Base-by-base conservation (phyloP, 2,888 invertebrate species). In the Eulithis testata region DNA sequence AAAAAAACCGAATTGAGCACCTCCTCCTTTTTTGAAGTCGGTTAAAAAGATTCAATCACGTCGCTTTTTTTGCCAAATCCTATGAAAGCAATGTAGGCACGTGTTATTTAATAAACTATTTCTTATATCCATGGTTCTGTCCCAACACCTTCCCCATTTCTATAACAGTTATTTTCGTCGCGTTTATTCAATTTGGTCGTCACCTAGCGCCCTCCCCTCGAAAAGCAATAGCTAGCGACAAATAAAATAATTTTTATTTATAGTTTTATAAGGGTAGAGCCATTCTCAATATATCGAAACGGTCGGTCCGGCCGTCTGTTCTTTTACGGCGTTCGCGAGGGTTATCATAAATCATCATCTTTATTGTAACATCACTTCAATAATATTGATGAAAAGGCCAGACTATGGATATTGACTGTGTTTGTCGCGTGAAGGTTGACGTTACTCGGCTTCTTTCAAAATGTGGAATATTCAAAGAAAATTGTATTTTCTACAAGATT, bases 341-440 rank as follows among this genome's bases (percentile, higher is more conserved):
- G 72, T 75, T 73, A 74, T 73, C 81, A 76, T 83, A 83, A 83
- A 83, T 84, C 84, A 79, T 74, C 70, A 72, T 72, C 74, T 76
- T 72, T 75, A 73, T 76, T 66, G 69, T 66, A 65, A 71, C 70
- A 73, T 67, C 66, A 69, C 66, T 69, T 63, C 63, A 63, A 68
- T 73, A 67, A 70, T 56, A 63, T 63, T 63, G 66, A 71, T 70
- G 63, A 63, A 71, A 72, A 62, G 63, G 65, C 61, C 55, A 49
- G 59, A 54, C 53, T 56, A 54, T 65, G 59, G 62, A 60, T 61
- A 54, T 62, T 58, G 63, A 56, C 53, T 57, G 44, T 36, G 63
- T 68, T 58, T 59, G 37, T 65, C 60, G 49, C 53, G 57, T 36
- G 65, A 63, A 49, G 49, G 45, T 37, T 54, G 49, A 63, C 11